A percentile compares a stretch with the other conserved stretches of the same genome.
These are phyloP conservation scores for Aleiodes testaceus DNA, from an alignment of 2,888 invertebrate species.

Conservation along the genomic window DNA sequence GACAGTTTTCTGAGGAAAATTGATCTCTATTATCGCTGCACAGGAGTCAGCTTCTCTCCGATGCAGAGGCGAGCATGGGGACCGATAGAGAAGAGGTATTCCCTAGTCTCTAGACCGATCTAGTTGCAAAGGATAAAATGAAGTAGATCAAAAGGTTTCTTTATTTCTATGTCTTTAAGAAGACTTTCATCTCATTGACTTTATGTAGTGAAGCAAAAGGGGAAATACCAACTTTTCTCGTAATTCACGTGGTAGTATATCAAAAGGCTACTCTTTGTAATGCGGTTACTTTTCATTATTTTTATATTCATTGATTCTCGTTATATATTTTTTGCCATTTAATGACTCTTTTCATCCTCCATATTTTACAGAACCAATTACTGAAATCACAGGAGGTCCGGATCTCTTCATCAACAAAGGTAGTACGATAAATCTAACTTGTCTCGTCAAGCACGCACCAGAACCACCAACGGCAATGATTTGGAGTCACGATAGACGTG, in stretches of 20 bases:
- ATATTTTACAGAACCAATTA: slow-evolving; percentile 81
- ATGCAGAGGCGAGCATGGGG: background rate
- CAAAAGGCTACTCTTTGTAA: background rate
- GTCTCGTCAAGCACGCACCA: slow-evolving; percentile 85
- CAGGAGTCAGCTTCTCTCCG: background rate
- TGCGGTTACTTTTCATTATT: background rate
- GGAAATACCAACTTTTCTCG: slow-evolving; percentile 27
- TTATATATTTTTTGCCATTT: slow-evolving; percentile 21
- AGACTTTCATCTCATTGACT: slow-evolving; percentile 24
- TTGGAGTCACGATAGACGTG: slow-evolving; percentile 85
- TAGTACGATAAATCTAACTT: slow-evolving; percentile 90
- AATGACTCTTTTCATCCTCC: background rate
- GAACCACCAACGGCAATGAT: slow-evolving; percentile 86
- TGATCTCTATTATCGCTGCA: slow-evolving; percentile 26
- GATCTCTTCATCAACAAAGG: slow-evolving; percentile 88
- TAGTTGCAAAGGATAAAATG: slow-evolving; percentile 32
- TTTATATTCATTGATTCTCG: background rate
- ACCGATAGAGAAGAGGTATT: slow-evolving; percentile 14
- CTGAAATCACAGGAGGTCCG: slow-evolving; percentile 85
- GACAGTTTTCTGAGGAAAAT: slow-evolving; percentile 13
- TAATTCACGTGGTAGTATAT: background rate
- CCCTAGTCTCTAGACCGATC: slow-evolving; percentile 34
- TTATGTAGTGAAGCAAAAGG: slow-evolving; percentile 16
- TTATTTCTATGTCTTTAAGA: slow-evolving; percentile 14
- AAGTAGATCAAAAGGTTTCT: slow-evolving; percentile 45